These are phyloP conservation scores for Zaprionus gabonicus DNA, from an alignment of 1,140 invertebrate species.

Conservation along the genomic window DNA sequence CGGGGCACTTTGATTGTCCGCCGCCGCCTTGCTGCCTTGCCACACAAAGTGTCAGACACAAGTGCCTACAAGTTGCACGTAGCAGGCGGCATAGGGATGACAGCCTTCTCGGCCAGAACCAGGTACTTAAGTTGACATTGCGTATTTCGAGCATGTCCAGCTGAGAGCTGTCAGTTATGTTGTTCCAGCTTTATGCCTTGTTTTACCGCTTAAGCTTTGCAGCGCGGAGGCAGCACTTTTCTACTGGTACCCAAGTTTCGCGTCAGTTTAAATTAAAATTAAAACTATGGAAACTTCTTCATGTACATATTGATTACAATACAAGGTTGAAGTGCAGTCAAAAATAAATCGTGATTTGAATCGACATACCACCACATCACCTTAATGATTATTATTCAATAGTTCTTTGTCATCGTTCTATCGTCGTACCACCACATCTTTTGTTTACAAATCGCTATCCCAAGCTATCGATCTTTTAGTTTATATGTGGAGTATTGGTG, in stretches of 20 bases:
- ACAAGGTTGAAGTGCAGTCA: neutral
- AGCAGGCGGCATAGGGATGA: slow-evolving; percentile 11
- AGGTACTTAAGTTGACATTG: slow-evolving; percentile 12
- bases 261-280: neutral
- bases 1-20: slow-evolving; percentile 62
- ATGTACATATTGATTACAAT: too few species aligned
- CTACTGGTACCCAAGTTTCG: neutral
- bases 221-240: neutral
- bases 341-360: neutral
- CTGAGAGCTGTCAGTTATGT: slow-evolving; percentile 39
- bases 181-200: slow-evolving; percentile 26
- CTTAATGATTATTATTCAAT: too few species aligned
- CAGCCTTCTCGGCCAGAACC: slow-evolving; percentile 16
- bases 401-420: too few species aligned
- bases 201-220: slow-evolving; percentile 4
- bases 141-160: slow-evolving; percentile 20
- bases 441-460: neutral
- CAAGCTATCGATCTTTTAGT: neutral
- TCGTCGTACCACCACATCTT: too few species aligned
- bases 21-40: slow-evolving; percentile 3
- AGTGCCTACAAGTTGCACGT: slow-evolving; percentile 27
- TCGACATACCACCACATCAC: too few species aligned
- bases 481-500: too few species aligned
- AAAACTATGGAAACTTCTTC: too few species aligned
- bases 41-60: slow-evolving; percentile 59